Conservation (phyloP, 2,888 invertebrate species). For the Melanostoma mellinum region DNA sequence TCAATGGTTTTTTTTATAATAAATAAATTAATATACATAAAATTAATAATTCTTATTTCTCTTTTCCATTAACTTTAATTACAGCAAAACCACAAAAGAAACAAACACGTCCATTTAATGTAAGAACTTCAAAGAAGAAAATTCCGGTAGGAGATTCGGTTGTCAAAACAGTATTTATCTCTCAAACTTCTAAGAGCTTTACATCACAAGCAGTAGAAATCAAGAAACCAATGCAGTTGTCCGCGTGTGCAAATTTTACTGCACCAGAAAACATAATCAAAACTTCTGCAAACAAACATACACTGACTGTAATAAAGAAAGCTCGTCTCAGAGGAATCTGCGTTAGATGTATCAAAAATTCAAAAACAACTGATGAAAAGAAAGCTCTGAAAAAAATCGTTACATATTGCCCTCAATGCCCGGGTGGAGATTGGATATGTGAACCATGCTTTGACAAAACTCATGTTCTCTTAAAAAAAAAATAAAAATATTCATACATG, state of each 20-base stretch:
- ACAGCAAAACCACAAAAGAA: not conserved
- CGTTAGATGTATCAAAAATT: conserved; percentile 79
- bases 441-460: conserved; percentile 77
- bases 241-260: conserved; percentile 56
- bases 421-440: conserved; percentile 81
- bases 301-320: conserved; percentile 78
- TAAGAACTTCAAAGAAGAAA: not conserved
- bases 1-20: too few species aligned
- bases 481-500: not conserved
- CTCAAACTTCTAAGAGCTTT: too few species aligned
- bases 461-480: not conserved
- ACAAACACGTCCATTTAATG: not conserved
- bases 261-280: conserved; percentile 77
- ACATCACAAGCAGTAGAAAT: not conserved
- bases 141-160: too few species aligned
- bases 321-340: conserved; percentile 80
- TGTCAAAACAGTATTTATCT: too few species aligned
- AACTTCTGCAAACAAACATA: conserved; percentile 77
- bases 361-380: conserved; percentile 61
- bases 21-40: too few species aligned
- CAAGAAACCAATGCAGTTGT: conserved; percentile 47
- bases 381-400: conserved; percentile 76
- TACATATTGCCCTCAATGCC: conserved; percentile 80
- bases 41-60: too few species aligned
- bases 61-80: too few species aligned